Percentiles rank a stretch among this genome's conserved stretches.
phyloP scores from a whole-genome alignment of 1,140 invertebrate species.

The Globodera rostochiensis region DNA sequence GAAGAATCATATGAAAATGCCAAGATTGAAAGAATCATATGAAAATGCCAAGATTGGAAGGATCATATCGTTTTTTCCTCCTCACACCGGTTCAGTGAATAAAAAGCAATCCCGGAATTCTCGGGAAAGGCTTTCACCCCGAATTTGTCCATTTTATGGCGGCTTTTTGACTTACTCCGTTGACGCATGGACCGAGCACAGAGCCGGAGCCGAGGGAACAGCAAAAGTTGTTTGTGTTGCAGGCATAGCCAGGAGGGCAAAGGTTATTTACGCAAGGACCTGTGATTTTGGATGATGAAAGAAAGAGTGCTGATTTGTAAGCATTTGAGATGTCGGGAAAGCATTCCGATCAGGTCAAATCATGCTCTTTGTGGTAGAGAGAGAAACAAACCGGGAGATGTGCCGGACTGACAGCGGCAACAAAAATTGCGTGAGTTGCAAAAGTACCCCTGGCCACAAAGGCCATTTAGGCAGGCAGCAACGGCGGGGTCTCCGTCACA shows the following conservation, averaged over 20 bases:
- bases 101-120: too few species aligned
- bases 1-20: too few species aligned
- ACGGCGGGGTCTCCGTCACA: constrained; percentile 55
- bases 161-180: constrained; percentile 29
- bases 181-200: constrained; percentile 49
- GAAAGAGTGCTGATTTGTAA: neutral
- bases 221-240: constrained; percentile 57
- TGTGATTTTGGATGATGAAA: constrained; percentile 10
- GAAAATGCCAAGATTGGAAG: too few species aligned
- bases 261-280: constrained; percentile 52
- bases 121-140: too few species aligned
- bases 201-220: constrained; percentile 57
- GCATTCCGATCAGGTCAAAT: neutral
- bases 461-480: constrained; percentile 48
- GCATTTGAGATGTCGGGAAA: neutral
- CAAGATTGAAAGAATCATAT: too few species aligned
- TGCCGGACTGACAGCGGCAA: constrained; percentile 54
- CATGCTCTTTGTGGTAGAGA: neutral
- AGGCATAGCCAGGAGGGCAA: constrained; percentile 51
- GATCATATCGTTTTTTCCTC: too few species aligned
- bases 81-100: too few species aligned
- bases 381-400: constrained; percentile 41
- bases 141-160: neutral
- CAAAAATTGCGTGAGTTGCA: constrained; percentile 54
- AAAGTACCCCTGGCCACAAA: constrained; percentile 55